Percentiles rank a stretch among this genome's conserved stretches.
Conservation (phyloP, 2,888 invertebrate genomes). For the Saturnia pavonia region DNA sequence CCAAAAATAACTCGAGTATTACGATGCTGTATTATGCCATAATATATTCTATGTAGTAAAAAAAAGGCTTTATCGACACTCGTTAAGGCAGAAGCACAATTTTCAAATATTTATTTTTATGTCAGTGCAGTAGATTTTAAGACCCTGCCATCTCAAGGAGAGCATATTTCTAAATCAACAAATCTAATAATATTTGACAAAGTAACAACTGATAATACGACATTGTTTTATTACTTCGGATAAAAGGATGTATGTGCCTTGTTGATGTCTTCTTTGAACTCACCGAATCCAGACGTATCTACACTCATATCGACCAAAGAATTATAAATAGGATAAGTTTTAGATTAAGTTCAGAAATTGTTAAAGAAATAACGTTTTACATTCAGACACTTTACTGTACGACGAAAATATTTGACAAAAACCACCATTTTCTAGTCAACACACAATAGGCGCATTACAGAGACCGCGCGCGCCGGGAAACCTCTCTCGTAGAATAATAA, state of each 20-base stretch:
- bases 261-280: slow-evolving; percentile 22
- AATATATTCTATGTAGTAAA: neutral
- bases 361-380: slow-evolving; percentile 36
- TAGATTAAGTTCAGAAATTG: slow-evolving; percentile 36
- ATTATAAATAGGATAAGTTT: slow-evolving; percentile 51
- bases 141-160: no score
- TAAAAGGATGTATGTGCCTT: slow-evolving; percentile 13
- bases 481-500: slow-evolving; percentile 49
- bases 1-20: neutral
- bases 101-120: neutral
- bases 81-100: neutral
- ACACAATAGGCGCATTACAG: slow-evolving; percentile 23
- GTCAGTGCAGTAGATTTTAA: no score
- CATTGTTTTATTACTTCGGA: no score
- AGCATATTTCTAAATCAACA: no score
- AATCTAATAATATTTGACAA: no score
- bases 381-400: slow-evolving; percentile 39
- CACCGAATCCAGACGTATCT: slow-evolving; percentile 43
- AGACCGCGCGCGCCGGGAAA: slow-evolving; percentile 64
- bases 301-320: slow-evolving; percentile 78
- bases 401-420: slow-evolving; percentile 42
- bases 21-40: neutral
- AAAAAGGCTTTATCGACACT: neutral
- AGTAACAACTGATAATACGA: no score
- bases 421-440: slow-evolving; percentile 67